Conservation (phyloP, 2,113 vertebrate genomes). For the Triplophysa siluroides region DNA sequence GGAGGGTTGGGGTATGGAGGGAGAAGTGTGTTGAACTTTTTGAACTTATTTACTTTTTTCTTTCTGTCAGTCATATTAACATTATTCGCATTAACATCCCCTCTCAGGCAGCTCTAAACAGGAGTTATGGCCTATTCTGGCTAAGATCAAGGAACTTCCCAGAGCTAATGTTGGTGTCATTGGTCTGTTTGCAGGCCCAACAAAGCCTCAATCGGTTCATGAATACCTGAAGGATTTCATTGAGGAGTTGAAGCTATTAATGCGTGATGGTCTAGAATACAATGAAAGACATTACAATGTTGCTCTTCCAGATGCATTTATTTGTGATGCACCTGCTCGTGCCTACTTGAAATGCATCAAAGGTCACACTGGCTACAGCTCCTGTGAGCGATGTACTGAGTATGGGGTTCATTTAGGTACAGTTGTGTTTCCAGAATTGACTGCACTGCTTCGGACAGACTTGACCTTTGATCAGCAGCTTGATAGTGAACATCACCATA, state of each 20-base stretch:
- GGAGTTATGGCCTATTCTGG: slow-evolving; percentile 8
- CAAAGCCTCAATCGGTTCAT: background rate
- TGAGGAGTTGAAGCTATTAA: slow-evolving; percentile 1
- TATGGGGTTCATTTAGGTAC: slow-evolving; percentile 2
- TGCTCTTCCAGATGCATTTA: slow-evolving; percentile 10
- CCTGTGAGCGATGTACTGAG: background rate
- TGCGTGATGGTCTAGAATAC: background rate
- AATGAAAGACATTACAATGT: slow-evolving; percentile 9
- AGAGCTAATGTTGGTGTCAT: slow-evolving; percentile 2
- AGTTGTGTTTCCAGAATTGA: slow-evolving; percentile 16
- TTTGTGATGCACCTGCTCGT: background rate
- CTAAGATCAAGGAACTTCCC: background rate
- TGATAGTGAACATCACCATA: background rate
- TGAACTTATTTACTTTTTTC: too few relatives aligned
- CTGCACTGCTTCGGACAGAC: background rate
- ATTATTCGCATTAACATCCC: background rate
- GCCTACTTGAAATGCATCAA: slow-evolving; percentile 9
- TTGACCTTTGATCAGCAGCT: slow-evolving; percentile 6
- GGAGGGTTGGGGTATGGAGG: too few relatives aligned
- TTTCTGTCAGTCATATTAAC: too few relatives aligned
- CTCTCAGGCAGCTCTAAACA: slow-evolving; percentile 9
- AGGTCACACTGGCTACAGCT: slow-evolving; percentile 9
- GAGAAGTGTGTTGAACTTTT: too few relatives aligned
- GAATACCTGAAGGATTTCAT: slow-evolving; percentile 15
- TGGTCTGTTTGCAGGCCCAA: background rate